phyloP scores from a whole-genome alignment of 1,140 invertebrate genomes.

The Lamellibrachia luymesi region DNA sequence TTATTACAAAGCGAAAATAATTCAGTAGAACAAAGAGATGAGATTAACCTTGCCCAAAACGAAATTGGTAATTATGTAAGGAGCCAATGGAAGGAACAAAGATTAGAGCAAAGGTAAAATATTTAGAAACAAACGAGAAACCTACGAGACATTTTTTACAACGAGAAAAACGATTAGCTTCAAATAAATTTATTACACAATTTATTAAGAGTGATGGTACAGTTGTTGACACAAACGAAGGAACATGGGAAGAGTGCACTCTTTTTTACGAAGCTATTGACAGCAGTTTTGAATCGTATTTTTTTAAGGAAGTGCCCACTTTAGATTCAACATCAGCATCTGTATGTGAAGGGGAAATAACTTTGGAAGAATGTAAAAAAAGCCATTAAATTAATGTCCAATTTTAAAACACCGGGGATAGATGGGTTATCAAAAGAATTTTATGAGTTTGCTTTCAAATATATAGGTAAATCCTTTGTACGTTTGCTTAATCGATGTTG shows the following conservation, averaged over 20 bases:
- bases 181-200: neutral
- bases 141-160: neutral
- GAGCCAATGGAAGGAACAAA: neutral
- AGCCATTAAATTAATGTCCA: neutral
- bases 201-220: neutral
- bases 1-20: neutral
- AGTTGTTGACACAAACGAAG: neutral
- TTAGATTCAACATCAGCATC: neutral
- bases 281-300: neutral
- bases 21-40: neutral
- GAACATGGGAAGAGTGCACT: neutral
- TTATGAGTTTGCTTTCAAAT: neutral
- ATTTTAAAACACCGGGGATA: neutral
- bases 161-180: neutral
- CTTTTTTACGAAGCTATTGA: neutral
- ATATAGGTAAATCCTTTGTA: neutral
- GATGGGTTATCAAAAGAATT: conserved; percentile 9
- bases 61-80: neutral
- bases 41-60: neutral
- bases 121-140: neutral
- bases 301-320: neutral
- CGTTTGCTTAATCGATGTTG: neutral
- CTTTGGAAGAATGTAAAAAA: neutral
- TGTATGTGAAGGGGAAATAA: neutral
- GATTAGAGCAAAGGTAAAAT: neutral